Conservation (phyloP, 2,888 invertebrate species). For the Agonopterix alstromeriana region DNA sequence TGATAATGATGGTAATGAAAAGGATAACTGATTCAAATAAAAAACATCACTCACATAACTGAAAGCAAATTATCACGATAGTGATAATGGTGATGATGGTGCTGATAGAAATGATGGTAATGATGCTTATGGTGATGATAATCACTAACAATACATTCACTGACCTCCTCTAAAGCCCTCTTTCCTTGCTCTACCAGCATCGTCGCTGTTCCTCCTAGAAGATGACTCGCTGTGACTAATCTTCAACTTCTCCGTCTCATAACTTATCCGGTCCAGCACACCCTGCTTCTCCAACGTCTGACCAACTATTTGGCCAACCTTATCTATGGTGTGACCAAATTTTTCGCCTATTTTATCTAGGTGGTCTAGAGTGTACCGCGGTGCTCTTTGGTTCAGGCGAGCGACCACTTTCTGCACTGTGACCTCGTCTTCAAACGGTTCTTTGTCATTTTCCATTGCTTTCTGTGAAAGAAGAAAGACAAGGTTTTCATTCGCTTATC, state of each 20-base stretch:
- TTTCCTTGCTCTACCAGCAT: slow-evolving; percentile 39
- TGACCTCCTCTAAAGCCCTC: slow-evolving; percentile 47
- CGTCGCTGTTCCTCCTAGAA: slow-evolving; percentile 62
- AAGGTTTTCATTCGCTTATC: not conserved
- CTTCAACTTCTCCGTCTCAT: slow-evolving; percentile 51
- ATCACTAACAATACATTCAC: not conserved
- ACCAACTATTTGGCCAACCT: slow-evolving; percentile 3
- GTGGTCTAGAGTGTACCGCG: slow-evolving; percentile 23
- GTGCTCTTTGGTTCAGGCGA: slow-evolving; percentile 29
- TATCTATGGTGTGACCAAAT: slow-evolving; percentile 3
- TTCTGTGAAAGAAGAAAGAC: slow-evolving; percentile 1
- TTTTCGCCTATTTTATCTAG: slow-evolving; percentile 16
- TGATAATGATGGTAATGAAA: too few relatives aligned
- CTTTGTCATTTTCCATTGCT: slow-evolving; percentile 48
- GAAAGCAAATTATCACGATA: too few relatives aligned
- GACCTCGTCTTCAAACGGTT: slow-evolving; percentile 29
- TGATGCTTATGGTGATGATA: too few relatives aligned
- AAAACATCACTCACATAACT: too few relatives aligned
- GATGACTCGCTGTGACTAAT: slow-evolving; percentile 53
- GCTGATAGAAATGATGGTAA: too few relatives aligned
- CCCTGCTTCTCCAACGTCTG: not conserved
- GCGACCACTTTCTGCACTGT: slow-evolving; percentile 30
- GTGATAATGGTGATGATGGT: too few relatives aligned
- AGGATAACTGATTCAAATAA: too few relatives aligned
- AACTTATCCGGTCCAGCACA: slow-evolving; percentile 43